These are phyloP conservation scores for Cirrhinus mrigala DNA, from an alignment of 2,797 vertebrate species.

Conservation along the genomic window DNA sequence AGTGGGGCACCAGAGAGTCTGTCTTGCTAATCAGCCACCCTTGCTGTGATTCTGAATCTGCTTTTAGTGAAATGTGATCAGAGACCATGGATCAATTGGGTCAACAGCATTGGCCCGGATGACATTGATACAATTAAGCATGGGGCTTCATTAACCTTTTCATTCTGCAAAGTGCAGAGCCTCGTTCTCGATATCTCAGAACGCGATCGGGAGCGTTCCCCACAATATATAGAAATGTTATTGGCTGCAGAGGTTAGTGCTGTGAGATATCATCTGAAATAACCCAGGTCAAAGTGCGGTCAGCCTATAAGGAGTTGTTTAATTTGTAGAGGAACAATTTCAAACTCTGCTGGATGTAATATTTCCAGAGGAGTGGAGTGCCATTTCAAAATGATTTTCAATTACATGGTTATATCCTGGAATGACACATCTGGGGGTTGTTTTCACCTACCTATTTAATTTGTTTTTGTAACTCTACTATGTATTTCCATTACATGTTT, in stretches of 20 bases:
- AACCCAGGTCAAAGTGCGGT: constrained; percentile 37
- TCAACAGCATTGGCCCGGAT: constrained; percentile 56
- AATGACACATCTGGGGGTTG: constrained; percentile 30
- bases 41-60: constrained; percentile 47
- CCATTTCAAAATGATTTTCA: constrained; percentile 44
- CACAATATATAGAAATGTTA: constrained; percentile 44
- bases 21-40: constrained; percentile 54
- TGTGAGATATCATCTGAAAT: constrained; percentile 29
- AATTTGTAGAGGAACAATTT: constrained; percentile 46
- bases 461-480: background rate
- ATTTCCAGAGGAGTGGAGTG: constrained; percentile 24
- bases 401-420: constrained; percentile 33
- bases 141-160: constrained; percentile 62
- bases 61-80: constrained; percentile 65
- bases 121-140: constrained; percentile 53
- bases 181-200: constrained; percentile 34
- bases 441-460: constrained; percentile 12
- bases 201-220: constrained; percentile 22
- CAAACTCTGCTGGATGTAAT: constrained; percentile 36
- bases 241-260: constrained; percentile 40
- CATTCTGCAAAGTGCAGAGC: constrained; percentile 29
- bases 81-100: constrained; percentile 62
- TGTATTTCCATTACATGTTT: constrained; percentile 28
- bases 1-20: constrained; percentile 56
- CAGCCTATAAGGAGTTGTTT: constrained; percentile 43